A percentile compares a stretch with the other conserved stretches of the same genome.
Evolutionary conservation across 2,113 vertebrate genomes (phyloP).

Genomic region (Micromys minutus): DNA sequence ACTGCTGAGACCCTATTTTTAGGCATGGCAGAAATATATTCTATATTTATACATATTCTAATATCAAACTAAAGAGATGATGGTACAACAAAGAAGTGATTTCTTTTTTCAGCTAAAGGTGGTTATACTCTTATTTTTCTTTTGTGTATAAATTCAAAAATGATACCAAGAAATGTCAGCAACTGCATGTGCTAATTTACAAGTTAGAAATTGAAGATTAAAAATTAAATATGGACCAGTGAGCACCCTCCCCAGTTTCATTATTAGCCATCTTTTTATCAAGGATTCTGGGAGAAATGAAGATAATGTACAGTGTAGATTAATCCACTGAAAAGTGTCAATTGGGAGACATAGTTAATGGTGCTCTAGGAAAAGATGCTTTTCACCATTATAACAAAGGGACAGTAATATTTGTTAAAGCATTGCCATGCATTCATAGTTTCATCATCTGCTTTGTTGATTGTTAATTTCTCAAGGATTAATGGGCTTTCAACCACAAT

Average conservation of each 20-base stretch:
- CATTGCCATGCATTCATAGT: conserved; percentile 33
- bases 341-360: conserved; percentile 43
- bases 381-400: conserved; percentile 56
- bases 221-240: conserved; percentile 50
- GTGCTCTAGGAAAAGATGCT: conserved; percentile 43
- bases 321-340: conserved; percentile 45
- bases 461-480: conserved; percentile 61
- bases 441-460: conserved; percentile 70
- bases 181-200: conserved; percentile 37
- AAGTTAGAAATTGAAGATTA: conserved; percentile 46
- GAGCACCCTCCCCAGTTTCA: background rate
- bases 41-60: conserved; percentile 31
- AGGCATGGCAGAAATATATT: background rate
- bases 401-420: conserved; percentile 57
- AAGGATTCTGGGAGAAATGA: background rate
- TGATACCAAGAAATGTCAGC: conserved; percentile 34
- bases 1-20: conserved; percentile 31
- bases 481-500: conserved; percentile 34
- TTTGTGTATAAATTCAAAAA: conserved; percentile 2
- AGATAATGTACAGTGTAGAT: conserved; percentile 57
- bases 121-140: background rate
- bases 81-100: background rate
- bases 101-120: conserved; percentile 58
- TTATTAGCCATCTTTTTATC: conserved; percentile 11
- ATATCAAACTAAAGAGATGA: background rate